These are phyloP conservation scores for Dendrocincla tyrannina DNA, from an alignment of 2,797 vertebrate species.

Conservation along the genomic window DNA sequence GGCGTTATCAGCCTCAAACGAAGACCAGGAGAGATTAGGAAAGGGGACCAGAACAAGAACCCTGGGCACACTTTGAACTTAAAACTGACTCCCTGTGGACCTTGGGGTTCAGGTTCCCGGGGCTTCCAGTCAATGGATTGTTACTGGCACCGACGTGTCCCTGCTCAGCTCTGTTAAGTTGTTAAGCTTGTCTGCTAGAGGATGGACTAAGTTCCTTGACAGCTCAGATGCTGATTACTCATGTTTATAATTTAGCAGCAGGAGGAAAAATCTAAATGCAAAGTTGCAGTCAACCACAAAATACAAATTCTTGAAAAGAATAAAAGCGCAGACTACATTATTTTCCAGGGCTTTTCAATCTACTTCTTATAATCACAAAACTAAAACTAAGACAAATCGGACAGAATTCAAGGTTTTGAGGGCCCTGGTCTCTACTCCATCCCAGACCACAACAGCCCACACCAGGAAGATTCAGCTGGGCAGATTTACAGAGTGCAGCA, in stretches of 20 bases:
- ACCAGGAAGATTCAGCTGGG: slow-evolving; percentile 18
- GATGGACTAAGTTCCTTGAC: neutral
- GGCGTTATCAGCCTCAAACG: neutral
- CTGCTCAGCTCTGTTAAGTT: neutral
- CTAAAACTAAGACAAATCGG: neutral
- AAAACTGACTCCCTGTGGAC: neutral
- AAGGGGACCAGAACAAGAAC: neutral
- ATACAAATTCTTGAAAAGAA: neutral
- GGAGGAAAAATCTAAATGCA: neutral
- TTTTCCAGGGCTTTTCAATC: neutral
- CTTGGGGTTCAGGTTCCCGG: neutral
- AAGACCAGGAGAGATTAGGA: neutral
- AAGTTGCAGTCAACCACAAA: neutral
- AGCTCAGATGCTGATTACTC: neutral
- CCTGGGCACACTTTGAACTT: neutral
- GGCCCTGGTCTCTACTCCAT: neutral
- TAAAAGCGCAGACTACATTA: neutral
- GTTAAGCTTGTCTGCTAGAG: neutral
- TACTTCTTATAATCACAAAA: neutral
- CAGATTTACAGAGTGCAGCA: neutral
- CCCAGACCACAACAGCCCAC: neutral
- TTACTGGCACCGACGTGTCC: neutral
- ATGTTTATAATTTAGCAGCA: neutral
- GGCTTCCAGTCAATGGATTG: neutral
- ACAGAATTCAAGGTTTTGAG: neutral